phyloP scores from a whole-genome alignment of 2,113 vertebrate species.

The Noturus placidus region DNA sequence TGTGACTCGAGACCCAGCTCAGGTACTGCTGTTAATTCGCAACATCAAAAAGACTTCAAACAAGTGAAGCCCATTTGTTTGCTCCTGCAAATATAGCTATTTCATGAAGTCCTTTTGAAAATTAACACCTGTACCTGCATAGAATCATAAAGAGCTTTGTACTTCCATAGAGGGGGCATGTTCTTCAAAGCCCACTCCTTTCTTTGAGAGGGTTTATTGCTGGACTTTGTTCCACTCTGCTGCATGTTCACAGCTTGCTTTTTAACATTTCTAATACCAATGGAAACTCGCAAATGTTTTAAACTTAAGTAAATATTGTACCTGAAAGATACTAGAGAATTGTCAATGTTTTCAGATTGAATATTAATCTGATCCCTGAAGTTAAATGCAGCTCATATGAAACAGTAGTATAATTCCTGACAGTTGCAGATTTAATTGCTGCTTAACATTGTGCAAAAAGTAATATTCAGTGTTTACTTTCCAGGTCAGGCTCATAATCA shows the following conservation, averaged over 20 bases:
- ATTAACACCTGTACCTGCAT: conserved; percentile 12
- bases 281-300: background rate
- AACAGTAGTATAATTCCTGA: background rate
- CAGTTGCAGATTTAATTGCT: background rate
- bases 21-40: conserved; percentile 60
- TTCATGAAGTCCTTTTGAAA: conserved; percentile 27
- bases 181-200: conserved; percentile 30
- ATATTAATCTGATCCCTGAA: background rate
- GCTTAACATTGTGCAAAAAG: conserved; percentile 12
- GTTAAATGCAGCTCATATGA: background rate
- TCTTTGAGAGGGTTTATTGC: conserved; percentile 12
- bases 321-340: background rate
- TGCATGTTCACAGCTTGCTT: conserved; percentile 19
- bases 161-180: background rate
- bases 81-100: background rate
- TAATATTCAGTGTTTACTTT: conserved; percentile 37
- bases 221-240: conserved; percentile 36
- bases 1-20: conserved; percentile 78
- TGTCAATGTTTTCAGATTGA: background rate
- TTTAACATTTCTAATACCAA: background rate
- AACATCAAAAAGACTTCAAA: conserved; percentile 16
- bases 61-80: background rate
- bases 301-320: background rate
- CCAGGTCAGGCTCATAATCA: conserved; percentile 22
- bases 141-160: conserved; percentile 14